phyloP scores from a whole-genome alignment of 1,140 invertebrate genomes.

The Drosophila ananassae region DNA sequence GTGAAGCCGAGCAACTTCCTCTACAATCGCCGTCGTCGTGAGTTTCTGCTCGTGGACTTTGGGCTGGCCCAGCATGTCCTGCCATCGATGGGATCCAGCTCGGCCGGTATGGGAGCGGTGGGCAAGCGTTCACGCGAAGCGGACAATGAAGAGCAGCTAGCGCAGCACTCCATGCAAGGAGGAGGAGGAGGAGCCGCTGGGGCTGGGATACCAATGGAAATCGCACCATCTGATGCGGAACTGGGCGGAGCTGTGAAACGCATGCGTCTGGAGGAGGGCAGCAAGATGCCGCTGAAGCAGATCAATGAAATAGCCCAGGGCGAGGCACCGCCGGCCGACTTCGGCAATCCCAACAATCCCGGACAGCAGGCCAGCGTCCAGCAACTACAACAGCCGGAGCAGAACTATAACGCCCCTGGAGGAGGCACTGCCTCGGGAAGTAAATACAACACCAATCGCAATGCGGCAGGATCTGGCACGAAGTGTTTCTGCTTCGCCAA shows the following conservation, averaged over 20 bases:
- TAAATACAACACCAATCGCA: constrained; percentile 68
- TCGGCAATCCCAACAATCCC: constrained; percentile 16
- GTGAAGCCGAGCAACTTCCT: constrained; percentile 97
- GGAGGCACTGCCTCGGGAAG: constrained; percentile 8
- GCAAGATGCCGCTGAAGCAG: constrained; percentile 78
- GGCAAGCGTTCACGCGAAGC: neutral
- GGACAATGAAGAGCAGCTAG: neutral
- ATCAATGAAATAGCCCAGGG: constrained; percentile 69
- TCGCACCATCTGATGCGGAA: constrained; percentile 10
- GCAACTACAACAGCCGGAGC: constrained; percentile 21
- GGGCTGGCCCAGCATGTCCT: constrained; percentile 90
- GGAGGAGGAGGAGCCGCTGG: constrained; percentile 21
- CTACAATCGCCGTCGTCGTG: constrained; percentile 90
- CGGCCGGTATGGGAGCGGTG: neutral
- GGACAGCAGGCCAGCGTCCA: neutral
- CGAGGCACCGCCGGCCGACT: constrained; percentile 4
- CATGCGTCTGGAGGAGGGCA: constrained; percentile 59
- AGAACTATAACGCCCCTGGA: constrained; percentile 6
- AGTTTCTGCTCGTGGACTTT: constrained; percentile 94
- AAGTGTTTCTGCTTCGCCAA: constrained; percentile 88
- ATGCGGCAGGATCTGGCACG: constrained; percentile 2
- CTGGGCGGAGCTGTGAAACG: constrained; percentile 60
- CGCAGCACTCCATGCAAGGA: neutral
- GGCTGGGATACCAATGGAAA: constrained; percentile 9
- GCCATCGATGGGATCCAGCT: constrained; percentile 10